These are phyloP conservation scores for Theristicus caerulescens DNA, from an alignment of 2,113 vertebrate genomes.

Conservation along the genomic window DNA sequence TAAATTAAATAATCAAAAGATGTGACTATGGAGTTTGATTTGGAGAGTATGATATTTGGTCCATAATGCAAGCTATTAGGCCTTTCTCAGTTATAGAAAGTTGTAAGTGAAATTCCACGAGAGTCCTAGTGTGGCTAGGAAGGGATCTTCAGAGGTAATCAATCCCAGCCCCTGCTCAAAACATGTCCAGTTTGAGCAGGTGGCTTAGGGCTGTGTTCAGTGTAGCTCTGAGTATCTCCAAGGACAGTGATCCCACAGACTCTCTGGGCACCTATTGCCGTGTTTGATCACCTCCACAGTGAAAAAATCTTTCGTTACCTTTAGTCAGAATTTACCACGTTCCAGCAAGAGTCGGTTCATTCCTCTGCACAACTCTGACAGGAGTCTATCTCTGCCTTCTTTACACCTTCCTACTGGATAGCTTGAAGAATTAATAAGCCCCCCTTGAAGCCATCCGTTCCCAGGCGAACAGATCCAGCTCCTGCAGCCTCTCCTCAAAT, in stretches of 20 bases:
- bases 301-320: not conserved
- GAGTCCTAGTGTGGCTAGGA: rapidly evolving
- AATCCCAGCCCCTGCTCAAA: not conserved
- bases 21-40: not conserved
- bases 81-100: not conserved
- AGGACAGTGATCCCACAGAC: not conserved
- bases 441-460: not conserved
- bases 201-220: not conserved
- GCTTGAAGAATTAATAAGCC: not conserved
- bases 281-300: not conserved
- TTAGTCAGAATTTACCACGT: not conserved
- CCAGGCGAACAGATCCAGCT: not conserved
- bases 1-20: not conserved
- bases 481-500: rapidly evolving
- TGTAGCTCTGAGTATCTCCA: no score
- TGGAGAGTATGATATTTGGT: not conserved
- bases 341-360: not conserved
- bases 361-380: not conserved
- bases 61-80: not conserved
- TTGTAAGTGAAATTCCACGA: not conserved
- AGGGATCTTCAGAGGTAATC: not conserved
- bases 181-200: not conserved
- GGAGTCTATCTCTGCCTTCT: not conserved
- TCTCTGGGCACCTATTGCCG: not conserved
- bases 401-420: not conserved